Percentiles rank a stretch among this genome's conserved stretches.
phyloP scores from a whole-genome alignment of 2,113 vertebrate species.

The cat (Felis catus) region F.catus_Fca126_mat1.0 CM031416.1:113895501-113896000 shows the following conservation, averaged over 20 bases:
- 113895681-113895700: background rate
- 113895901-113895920: too few relatives aligned
- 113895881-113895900: too few relatives aligned
- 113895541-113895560: conserved; percentile 20
- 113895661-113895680: conserved; percentile 1
- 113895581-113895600: background rate
- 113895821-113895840: background rate
- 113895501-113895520: background rate
- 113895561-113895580: background rate
- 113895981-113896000: too few relatives aligned
- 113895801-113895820: background rate
- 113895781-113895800: background rate
- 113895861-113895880: too few relatives aligned
- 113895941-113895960: too few relatives aligned
- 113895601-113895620: background rate
- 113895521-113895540: conserved; percentile 3
- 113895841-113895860: background rate
- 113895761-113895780: background rate
- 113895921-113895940: too few relatives aligned
- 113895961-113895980: too few relatives aligned
- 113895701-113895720: background rate
- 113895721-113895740: conserved; percentile 38
- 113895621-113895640: background rate
- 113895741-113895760: background rate
- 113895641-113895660: conserved; percentile 32